phyloP scores from a whole-genome alignment of 2,888 invertebrate species.

The Ptilodon capucinus region DNA sequence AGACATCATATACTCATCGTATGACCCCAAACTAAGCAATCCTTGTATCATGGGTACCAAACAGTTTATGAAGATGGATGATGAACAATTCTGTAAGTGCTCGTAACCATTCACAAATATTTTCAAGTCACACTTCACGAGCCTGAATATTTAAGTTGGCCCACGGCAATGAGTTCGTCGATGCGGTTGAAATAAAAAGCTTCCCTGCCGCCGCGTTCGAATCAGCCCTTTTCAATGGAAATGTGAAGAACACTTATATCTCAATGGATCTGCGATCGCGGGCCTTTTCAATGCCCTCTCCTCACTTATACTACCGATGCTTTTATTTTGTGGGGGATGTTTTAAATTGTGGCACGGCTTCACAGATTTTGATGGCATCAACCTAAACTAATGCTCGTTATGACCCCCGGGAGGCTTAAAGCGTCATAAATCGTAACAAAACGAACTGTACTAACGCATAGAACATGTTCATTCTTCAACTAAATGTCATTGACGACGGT shows the following conservation, averaged over 20 bases:
- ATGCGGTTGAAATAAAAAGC: neutral
- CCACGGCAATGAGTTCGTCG: neutral
- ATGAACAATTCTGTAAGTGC: neutral
- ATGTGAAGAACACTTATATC: neutral
- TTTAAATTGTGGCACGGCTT: neutral
- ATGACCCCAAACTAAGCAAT: too few species aligned
- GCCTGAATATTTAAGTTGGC: too few species aligned
- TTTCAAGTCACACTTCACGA: neutral
- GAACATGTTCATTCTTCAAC: too few species aligned
- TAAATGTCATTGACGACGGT: too few species aligned
- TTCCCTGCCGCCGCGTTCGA: neutral
- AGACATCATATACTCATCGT: too few species aligned
- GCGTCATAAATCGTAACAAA: too few species aligned
- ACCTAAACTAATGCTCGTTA: neutral
- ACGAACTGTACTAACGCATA: too few species aligned
- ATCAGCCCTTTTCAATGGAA: neutral
- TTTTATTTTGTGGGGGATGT: neutral
- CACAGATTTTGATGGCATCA: neutral
- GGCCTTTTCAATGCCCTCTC: neutral
- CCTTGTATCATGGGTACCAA: too few species aligned
- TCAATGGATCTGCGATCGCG: neutral
- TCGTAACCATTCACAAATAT: neutral
- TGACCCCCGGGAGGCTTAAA: too few species aligned
- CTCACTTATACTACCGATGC: neutral
- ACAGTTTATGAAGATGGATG: too few species aligned